phyloP scores from a whole-genome alignment of 1,140 invertebrate species.

The Sinonovacula constricta region DNA sequence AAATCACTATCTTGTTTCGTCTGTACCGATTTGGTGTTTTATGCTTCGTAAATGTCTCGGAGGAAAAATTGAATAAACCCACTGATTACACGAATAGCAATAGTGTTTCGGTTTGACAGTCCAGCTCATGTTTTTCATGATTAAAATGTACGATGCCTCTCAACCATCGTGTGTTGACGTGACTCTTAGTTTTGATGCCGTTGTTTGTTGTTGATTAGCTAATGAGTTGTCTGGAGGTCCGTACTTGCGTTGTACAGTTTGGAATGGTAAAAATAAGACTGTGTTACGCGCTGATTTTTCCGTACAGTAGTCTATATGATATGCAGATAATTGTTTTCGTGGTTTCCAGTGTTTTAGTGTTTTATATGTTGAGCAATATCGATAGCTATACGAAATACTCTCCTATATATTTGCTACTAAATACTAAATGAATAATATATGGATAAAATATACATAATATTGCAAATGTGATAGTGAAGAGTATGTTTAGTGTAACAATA shows the following conservation, averaged over 20 bases:
- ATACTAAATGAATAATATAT: not conserved
- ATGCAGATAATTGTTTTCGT: too few species aligned
- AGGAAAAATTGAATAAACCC: not conserved
- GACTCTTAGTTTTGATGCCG: not conserved
- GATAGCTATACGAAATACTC: not conserved
- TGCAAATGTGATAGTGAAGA: not conserved
- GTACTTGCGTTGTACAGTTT: not conserved
- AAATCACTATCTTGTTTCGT: too few species aligned
- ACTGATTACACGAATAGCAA: not conserved
- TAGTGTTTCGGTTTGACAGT: not conserved
- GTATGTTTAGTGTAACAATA: not conserved
- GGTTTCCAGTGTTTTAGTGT: not conserved
- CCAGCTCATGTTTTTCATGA: not conserved
- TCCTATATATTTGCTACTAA: not conserved
- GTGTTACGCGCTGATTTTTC: too few species aligned
- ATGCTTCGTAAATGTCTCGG: not conserved
- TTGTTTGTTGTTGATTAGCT: not conserved
- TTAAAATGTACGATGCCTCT: not conserved
- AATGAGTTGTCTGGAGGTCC: not conserved
- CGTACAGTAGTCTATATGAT: too few species aligned
- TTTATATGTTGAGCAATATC: not conserved
- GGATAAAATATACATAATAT: not conserved
- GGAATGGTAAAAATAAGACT: not conserved
- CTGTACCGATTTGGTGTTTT: slow-evolving; percentile 4
- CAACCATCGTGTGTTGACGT: not conserved